phyloP scores from a whole-genome alignment of 2,113 vertebrate genomes.

The Ammospiza caudacuta region DNA sequence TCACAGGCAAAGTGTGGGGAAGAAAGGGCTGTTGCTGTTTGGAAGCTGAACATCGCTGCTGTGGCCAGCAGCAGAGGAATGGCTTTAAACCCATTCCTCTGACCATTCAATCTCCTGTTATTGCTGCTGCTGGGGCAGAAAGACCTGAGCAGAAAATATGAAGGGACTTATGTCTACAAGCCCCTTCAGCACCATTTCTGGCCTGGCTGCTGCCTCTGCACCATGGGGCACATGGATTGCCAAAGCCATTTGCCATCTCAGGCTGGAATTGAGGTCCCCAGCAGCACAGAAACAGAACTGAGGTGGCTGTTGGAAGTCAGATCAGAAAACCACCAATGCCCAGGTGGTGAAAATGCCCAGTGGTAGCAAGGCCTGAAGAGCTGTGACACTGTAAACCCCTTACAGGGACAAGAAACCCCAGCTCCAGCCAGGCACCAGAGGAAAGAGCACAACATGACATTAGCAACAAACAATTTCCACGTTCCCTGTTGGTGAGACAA shows the following conservation, averaged over 20 bases:
- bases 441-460: background rate
- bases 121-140: background rate
- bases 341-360: background rate
- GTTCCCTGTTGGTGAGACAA: background rate
- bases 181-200: background rate
- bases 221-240: rapidly evolving
- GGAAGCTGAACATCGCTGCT: background rate
- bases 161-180: background rate
- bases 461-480: background rate
- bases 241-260: background rate
- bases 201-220: background rate
- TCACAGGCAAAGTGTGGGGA: background rate
- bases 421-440: background rate
- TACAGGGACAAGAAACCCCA: background rate
- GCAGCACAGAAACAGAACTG: background rate
- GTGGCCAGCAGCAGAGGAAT: background rate
- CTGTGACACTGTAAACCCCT: background rate
- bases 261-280: background rate
- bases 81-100: background rate
- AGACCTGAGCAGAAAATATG: background rate
- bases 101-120: background rate
- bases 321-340: background rate
- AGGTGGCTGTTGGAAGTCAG: background rate
- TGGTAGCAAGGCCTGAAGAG: background rate
- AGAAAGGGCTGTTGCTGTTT: background rate